Evolutionary conservation across 30 jellyfish, hydroid and myxozoan genomes (phyloP), one percentile per base, ranked within the genome.

Genomic region (Clytia hemisphaerica): DNA sequence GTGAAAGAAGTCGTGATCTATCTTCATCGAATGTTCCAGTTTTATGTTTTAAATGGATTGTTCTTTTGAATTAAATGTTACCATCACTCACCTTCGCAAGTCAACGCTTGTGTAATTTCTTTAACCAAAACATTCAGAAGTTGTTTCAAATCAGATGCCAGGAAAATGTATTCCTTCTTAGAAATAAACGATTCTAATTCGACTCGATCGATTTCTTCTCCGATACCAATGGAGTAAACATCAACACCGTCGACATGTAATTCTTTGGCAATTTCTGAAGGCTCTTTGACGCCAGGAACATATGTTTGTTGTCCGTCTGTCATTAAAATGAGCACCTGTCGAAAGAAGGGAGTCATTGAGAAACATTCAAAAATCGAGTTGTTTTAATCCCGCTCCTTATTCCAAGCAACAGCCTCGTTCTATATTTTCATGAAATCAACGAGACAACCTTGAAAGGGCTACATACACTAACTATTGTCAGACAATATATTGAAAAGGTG

Each of bases 271-370:
- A 74, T 80, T 21, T 9, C 61, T 12, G 67, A 51, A 2, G 88
- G 80, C 35, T 79, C 97, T 47, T 58, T 45, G 14, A 71, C 72
- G 37, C 74, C 94, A 4, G 83, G 92, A 29, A 35, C 94, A 22
- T 61, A 59, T 6, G 93, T 40, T 62, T 87, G 97, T 42, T 79
- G 94, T 30, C 97, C 97, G 47, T 87, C 97, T 15, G 97, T 78
- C 35, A 87, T 75, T 27, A 87, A 85, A 4, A 87, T 74, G 24
- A 75, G 60, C 4, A 87, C 92, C 97, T 87, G 57, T 19, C 14
- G 46, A 73, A 61, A 36, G 54, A 40, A 29, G 49, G n/a, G n/a
- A n/a, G 70, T 2, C 19, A 40, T 55, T 31, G 19, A 61, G 2
- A 15, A 16, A 36, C 31, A 6, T 26, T 34, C 22, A 61, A 16